Base-by-base conservation (phyloP, 2,797 vertebrate species). In the Brachyalestes nurse region DNA sequence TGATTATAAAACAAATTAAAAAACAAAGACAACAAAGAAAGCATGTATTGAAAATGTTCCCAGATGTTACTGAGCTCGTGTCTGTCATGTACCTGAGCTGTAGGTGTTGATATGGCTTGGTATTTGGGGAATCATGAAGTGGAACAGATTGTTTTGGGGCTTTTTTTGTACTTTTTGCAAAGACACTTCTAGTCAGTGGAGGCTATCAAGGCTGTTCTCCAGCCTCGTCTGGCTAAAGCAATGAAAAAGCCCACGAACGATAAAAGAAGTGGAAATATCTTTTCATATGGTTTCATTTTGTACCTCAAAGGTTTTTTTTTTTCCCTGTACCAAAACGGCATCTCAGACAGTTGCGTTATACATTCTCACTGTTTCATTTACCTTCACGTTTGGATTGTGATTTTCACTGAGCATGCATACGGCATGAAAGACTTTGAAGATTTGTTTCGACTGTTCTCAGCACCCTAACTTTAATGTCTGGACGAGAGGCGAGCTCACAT, bases 241-340 rank as follows among this genome's bases (percentile, higher is more conserved):
- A n/a, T 14, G 38, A 45, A 69, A 49, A 34, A 5, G 4, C 57
- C 60, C 28, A 53, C 25, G 34, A 53, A 28, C 8, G 2, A 38
- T 28, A 70, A 51, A 17, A 16, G 13, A 70, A 25, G 21, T 0
- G 4, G 49, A 28, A 49, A 67, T 19, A 7, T 23, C 14, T 71
- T 71, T 71, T 53, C n/a, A 13, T 34, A 25, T 13, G 51, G 49
- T 57, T 72, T 72, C 28, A 57, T 55, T 57, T 66, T n/a, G n/a
- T 19, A 34, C 47, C 47, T 34, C 47, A 38, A 55, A 55, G 0
- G 3, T 38, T 40, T 7, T 66, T 66, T 66, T 9, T 58, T 23
- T n/a, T n/a, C n/a, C n/a, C n/a, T n/a, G n/a, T n/a, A 28, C 16
- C 23, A 28, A n/a, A 51, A 21, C 23, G 67, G 67, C 23, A 16